A percentile compares a stretch with the other conserved stretches of the same genome.
phyloP scores from a whole-genome alignment of 1,140 invertebrate genomes.

The Drosophila littoralis region DNA sequence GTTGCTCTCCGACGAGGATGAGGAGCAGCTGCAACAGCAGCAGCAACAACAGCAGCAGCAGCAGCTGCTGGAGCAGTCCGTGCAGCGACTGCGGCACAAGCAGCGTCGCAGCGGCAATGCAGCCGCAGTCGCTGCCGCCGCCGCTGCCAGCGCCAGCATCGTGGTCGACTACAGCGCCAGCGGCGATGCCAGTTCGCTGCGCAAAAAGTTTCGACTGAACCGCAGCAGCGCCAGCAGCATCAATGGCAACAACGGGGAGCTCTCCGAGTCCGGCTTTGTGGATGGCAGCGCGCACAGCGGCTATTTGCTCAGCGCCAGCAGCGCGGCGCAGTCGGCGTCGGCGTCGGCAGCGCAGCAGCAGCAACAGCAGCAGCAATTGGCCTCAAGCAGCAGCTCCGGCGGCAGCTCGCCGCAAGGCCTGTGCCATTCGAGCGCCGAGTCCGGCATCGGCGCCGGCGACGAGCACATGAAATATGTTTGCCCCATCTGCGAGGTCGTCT shows the following conservation, averaged over 20 bases:
- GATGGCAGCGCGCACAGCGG: conserved; percentile 68
- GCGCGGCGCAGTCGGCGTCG: conserved; percentile 14
- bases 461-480: conserved; percentile 86
- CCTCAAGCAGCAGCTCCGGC: conserved; percentile 51
- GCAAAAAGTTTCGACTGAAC: conserved; percentile 81
- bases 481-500: conserved; percentile 87
- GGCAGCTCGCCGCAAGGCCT: conserved; percentile 67
- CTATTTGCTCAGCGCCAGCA: conserved; percentile 54
- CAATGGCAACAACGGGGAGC: conserved; percentile 23
- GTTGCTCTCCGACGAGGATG: conserved; percentile 47
- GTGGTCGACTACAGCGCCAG: conserved; percentile 66
- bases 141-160: conserved; percentile 70
- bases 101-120: conserved; percentile 58
- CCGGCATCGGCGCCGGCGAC: conserved; percentile 70
- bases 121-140: conserved; percentile 16
- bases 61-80: conserved; percentile 31
- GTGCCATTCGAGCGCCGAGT: conserved; percentile 75
- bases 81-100: conserved; percentile 61
- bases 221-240: conserved; percentile 51
- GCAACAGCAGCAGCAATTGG: conserved; percentile 11
- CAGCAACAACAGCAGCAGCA: conserved; percentile 21
- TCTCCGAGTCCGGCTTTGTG: conserved; percentile 78
- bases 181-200: conserved; percentile 74
- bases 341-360: conserved; percentile 27
- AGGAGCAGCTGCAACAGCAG: conserved; percentile 37